Percentiles rank a stretch among this genome's conserved stretches.
These are phyloP conservation scores for Drosophila baimaii DNA, from an alignment of 1,140 invertebrate genomes.

Conservation along the genomic window DNA sequence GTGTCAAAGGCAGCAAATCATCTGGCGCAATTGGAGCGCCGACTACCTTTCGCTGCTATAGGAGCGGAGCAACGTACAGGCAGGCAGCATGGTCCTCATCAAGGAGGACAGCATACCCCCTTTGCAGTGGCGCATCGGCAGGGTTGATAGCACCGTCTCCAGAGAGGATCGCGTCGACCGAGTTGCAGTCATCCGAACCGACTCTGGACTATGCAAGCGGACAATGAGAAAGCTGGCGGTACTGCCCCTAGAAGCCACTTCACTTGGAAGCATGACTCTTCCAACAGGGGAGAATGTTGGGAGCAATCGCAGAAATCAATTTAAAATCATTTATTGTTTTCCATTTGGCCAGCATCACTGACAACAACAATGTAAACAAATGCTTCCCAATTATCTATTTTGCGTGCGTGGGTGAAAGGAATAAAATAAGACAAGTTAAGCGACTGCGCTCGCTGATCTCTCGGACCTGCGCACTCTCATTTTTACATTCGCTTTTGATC, in stretches of 20 bases:
- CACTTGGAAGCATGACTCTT: neutral
- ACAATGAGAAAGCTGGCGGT: neutral
- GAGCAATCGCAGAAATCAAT: neutral
- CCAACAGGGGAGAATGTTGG: neutral
- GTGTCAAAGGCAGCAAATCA: conserved; percentile 13
- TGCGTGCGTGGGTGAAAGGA: no score
- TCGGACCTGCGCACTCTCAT: no score
- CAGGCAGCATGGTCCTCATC: neutral
- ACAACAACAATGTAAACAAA: no score
- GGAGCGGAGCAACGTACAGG: neutral
- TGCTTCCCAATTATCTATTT: no score
- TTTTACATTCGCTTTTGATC: no score
- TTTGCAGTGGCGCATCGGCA: conserved; percentile 7
- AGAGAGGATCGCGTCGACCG: neutral
- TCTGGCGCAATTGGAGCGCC: conserved; percentile 9
- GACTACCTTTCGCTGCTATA: conserved; percentile 11
- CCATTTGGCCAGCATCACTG: no score
- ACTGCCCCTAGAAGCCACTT: conserved; percentile 2
- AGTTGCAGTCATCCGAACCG: conserved; percentile 8
- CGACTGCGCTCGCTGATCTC: no score
- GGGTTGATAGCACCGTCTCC: conserved; percentile 3
- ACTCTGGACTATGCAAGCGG: neutral
- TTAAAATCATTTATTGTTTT: no score
- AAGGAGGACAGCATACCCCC: conserved; percentile 15
- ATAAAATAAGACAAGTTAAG: no score